Percentiles rank a stretch among this genome's conserved stretches.
Conservation (phyloP, 2,888 invertebrate species). For the Scelioninae gen. 2 region DNA sequence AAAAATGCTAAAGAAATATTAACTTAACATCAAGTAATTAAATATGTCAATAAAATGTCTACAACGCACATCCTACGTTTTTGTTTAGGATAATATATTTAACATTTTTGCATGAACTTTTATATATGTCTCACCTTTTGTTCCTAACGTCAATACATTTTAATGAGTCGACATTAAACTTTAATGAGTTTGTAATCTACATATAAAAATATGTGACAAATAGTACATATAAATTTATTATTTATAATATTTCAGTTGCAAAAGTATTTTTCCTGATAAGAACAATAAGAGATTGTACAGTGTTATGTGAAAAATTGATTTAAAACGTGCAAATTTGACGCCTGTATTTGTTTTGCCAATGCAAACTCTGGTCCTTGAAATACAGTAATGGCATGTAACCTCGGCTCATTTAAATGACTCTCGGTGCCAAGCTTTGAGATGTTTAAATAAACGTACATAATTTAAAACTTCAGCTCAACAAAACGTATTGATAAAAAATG, state of each 20-base stretch:
- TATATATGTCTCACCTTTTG: conserved; percentile 21
- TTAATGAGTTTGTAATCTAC: not conserved
- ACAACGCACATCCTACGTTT: conserved; percentile 1
- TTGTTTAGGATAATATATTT: conserved; percentile 8
- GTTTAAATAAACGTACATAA: too few species aligned
- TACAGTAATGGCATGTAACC: conserved; percentile 34
- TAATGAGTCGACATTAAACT: conserved; percentile 15
- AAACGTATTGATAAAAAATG: too few species aligned
- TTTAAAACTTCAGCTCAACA: too few species aligned
- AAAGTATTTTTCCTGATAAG: too few species aligned
- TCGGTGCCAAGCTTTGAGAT: conserved; percentile 41
- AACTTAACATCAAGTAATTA: too few species aligned
- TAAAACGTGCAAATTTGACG: conserved; percentile 21
- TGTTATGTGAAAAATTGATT: conserved; percentile 5
- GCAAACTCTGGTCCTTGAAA: conserved; percentile 46
- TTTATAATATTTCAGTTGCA: not conserved
- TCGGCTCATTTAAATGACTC: conserved; percentile 45
- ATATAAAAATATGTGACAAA: too few species aligned
- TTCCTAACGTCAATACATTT: conserved; percentile 4
- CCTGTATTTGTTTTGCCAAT: conserved; percentile 32
- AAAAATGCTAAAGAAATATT: too few species aligned
- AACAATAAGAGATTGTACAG: not conserved
- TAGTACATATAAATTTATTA: too few species aligned
- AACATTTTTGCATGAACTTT: conserved; percentile 12
- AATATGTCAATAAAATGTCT: too few species aligned